Evolutionary conservation across 1,140 invertebrate genomes (phyloP), one percentile per base, ranked within the genome.

Genomic region (Leptinotarsa texana): DNA sequence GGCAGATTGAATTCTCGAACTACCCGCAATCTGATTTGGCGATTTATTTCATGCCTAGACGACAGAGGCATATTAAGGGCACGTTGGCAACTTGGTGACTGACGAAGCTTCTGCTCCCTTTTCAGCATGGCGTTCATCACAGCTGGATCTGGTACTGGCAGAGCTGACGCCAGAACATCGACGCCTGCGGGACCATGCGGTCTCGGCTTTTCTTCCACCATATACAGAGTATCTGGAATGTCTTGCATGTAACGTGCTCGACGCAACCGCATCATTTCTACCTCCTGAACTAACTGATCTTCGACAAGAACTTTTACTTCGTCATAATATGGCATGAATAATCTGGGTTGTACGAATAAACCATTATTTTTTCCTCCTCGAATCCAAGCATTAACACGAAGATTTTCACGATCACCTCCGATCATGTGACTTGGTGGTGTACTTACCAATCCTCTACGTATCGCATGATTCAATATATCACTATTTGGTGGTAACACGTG

Each of bases 1-100:
- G 97, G 97, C 57, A 97, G 88, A 83, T 96, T 96, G 85, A 97
- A 96, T 85, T 98, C 96, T 49, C 97, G 89, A 0, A 98, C 96
- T 1, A 97, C 95, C 6, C 96, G 88, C 74, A 98, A 85, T 63
- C 95, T 91, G 47, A 98, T 91, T 82, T 93, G 91, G 63, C 91
- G 87, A 78, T 91, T 91, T 65, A 96, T 93, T 82, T 94, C 91
- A 68, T 91, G 89, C 21, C 92, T 90, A 74, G 94, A 94, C 6
- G 91, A 91, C 65, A 93, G 88, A 24, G 93, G 92, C 80, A 95
- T 87, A 74, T 90, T 87, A 72, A 94, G 88, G 11, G 95, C 95
- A 75, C 94, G 86, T 82, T 93, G 92, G 81, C 92, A 94, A 82
- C 91, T 90, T 1, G 93, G 92, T n/a, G 92, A 91, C 77, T 92